Percentiles rank a stretch among this genome's conserved stretches.
These are phyloP conservation scores for Helogale parvula DNA, from an alignment of 2,113 vertebrate species.

Conservation along the genomic window DNA sequence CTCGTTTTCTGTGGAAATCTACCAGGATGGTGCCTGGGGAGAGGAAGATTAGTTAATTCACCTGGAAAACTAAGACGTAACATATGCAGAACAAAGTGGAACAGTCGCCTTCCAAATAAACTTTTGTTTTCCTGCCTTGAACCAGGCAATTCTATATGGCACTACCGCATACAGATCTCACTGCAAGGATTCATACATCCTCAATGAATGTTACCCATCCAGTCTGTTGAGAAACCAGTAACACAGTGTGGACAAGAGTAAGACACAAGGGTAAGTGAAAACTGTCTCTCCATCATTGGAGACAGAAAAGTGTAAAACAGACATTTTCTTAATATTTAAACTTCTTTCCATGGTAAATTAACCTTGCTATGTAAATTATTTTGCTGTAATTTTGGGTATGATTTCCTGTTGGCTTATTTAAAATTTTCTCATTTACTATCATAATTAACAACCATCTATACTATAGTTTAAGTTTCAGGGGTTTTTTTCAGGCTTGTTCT, in stretches of 20 bases:
- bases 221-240: background rate
- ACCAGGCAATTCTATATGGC: background rate
- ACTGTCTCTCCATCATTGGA: background rate
- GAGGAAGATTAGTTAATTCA: background rate
- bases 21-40: background rate
- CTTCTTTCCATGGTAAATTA: background rate
- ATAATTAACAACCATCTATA: background rate
- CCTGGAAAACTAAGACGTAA: background rate
- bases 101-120: background rate
- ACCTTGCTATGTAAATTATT: background rate
- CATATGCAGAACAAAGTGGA: background rate
- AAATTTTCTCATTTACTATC: background rate
- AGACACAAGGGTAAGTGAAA: background rate
- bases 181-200: background rate
- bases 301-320: background rate
- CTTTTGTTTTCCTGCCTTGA: background rate
- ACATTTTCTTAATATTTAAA: background rate
- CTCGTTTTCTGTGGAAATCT: background rate
- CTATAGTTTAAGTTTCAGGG: background rate
- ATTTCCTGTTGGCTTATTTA: background rate
- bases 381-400: background rate
- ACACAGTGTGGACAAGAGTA: background rate
- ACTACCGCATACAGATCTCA: background rate
- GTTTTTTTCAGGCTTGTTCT: background rate
- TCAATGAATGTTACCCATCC: background rate